Evolutionary conservation across 2,888 invertebrate species (phyloP).

Genomic region (Chrysolina americana): DNA sequence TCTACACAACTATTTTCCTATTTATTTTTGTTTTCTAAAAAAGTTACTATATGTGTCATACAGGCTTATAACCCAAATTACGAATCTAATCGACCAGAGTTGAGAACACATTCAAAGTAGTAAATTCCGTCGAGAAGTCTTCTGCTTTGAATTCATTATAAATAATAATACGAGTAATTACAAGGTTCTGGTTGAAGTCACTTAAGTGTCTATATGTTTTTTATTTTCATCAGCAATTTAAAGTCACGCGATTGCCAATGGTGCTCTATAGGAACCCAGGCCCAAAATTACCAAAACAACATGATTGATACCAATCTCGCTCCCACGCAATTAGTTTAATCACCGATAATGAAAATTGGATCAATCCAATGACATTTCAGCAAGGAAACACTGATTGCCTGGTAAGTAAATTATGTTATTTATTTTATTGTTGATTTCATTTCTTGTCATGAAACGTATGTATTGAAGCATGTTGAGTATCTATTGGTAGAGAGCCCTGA

Average conservation of each 20-base stretch:
- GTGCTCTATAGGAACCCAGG: constrained; percentile 33
- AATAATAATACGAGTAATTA: background rate
- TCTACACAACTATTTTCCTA: too few relatives aligned
- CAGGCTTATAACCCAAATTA: too few relatives aligned
- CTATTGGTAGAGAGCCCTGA: too few relatives aligned
- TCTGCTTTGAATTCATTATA: background rate
- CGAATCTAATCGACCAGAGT: background rate
- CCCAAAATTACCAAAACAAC: constrained; percentile 33
- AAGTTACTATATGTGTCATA: too few relatives aligned
- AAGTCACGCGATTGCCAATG: constrained; percentile 38
- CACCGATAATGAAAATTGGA: constrained; percentile 14
- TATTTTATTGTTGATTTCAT: too few relatives aligned
- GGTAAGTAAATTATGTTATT: too few relatives aligned
- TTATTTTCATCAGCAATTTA: constrained; percentile 28
- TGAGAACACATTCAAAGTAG: background rate
- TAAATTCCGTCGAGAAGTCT: background rate
- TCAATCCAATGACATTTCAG: too few relatives aligned
- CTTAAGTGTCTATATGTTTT: constrained; percentile 23
- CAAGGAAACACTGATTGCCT: too few relatives aligned
- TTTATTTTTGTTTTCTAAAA: too few relatives aligned
- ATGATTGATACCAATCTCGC: constrained; percentile 29
- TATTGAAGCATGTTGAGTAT: too few relatives aligned
- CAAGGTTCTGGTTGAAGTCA: background rate
- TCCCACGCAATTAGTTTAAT: constrained; percentile 42
- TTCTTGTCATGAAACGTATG: too few relatives aligned